Evolutionary conservation across 1,140 invertebrate species (phyloP), one percentile per base, ranked within the genome.

Genomic region (Mylabris phalerata): DNA sequence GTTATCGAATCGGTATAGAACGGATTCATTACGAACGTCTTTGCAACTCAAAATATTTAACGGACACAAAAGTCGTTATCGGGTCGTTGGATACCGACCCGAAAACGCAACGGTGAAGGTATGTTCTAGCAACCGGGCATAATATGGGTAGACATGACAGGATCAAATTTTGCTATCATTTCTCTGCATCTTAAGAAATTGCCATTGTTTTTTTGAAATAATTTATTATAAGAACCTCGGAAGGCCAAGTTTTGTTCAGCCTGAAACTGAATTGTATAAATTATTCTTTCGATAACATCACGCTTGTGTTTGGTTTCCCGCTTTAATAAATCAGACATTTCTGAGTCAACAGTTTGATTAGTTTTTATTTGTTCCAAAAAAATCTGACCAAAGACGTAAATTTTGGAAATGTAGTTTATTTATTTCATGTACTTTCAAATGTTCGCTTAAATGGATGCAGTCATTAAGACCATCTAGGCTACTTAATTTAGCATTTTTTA

Each of bases 111-210:
- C n/a, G n/a, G n/a, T n/a, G n/a, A n/a, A n/a, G n/a, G n/a, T n/a
- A n/a, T n/a, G n/a, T n/a, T n/a, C n/a, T n/a, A n/a, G n/a, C n/a
- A n/a, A n/a, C n/a, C n/a, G n/a, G n/a, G n/a, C n/a, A n/a, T 13
- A 13, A 13, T 13, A 13, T 13, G 13, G 13, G 13, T 1, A 13
- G 26, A 41, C 48, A 66, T 60, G 41, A 68, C 44, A 41, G 51
- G 42, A 63, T 70, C 67, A 54, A 67, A 70, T 52, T 64, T 62
- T 38, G 57, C 62, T 3, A 71, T 27, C 24, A 62, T 38, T 62
- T 71, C 60, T 42, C 68, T 26, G 9, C 66, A 45, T 55, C 62
- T 60, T 47, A 70, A 60, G 67, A 70, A 70, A 49, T 55, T 59
- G 24, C 51, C 61, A 49, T 62, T 59, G 44, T 44, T 50, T n/a